Conservation (phyloP, 1,140 invertebrate species). For the Hylyphantes graminicola region DNA sequence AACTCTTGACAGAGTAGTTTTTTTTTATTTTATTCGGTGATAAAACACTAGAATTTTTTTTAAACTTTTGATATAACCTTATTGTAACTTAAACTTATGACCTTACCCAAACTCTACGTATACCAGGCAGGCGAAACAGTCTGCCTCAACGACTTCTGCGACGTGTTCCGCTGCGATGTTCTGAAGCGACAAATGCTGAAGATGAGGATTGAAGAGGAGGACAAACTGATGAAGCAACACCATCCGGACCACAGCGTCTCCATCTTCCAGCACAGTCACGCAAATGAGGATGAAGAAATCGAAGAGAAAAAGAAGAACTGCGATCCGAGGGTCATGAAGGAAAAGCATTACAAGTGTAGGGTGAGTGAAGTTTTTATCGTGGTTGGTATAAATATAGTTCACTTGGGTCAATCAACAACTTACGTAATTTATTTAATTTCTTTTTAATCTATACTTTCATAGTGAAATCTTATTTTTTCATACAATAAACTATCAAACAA, state of each 20-base stretch:
- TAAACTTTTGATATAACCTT: too few species aligned
- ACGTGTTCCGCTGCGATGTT: constrained; percentile 94
- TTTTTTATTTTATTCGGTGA: too few species aligned
- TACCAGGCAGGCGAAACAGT: constrained; percentile 87
- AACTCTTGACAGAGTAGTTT: too few species aligned
- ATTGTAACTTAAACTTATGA: too few species aligned
- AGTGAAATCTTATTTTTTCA: too few species aligned
- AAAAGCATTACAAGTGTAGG: constrained; percentile 40
- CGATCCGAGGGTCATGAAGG: constrained; percentile 10
- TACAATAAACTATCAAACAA: too few species aligned
- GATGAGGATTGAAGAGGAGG: constrained; percentile 38
- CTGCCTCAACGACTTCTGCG: constrained; percentile 92
- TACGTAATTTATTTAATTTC: too few species aligned
- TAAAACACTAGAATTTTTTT: too few species aligned
- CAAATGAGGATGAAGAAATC: constrained; percentile 28
- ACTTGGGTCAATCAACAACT: too few species aligned
- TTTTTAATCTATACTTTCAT: neutral
- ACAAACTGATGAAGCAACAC: neutral
- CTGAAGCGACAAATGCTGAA: constrained; percentile 66
- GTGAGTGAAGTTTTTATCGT: constrained; percentile 15
- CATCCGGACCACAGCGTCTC: neutral
- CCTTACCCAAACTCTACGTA: neutral
- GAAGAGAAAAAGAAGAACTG: constrained; percentile 29
- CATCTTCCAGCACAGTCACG: neutral
- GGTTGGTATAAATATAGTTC: neutral